Evolutionary conservation across 1,140 invertebrate species (phyloP).

Genomic region (Cherax quadricarinatus): DNA sequence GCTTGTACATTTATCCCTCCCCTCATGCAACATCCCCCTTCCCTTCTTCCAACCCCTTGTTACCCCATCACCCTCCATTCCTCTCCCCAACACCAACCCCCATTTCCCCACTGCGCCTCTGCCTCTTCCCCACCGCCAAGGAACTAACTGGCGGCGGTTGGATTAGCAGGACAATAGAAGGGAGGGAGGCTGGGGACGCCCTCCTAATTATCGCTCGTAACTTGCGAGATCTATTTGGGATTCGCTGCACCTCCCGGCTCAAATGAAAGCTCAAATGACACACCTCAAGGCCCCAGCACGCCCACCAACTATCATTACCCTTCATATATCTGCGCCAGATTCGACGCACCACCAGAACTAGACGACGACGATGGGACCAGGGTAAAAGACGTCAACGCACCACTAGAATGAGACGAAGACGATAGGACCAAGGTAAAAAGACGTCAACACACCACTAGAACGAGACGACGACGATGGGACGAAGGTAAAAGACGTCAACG

Average conservation of each 20-base stretch:
- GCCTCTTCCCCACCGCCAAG: neutral
- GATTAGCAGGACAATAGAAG: neutral
- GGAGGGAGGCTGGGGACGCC: neutral
- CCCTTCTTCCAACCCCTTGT: neutral
- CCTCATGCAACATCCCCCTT: too few relatives aligned
- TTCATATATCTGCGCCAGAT: slow-evolving; percentile 27
- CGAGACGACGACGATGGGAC: too few relatives aligned
- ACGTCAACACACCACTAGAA: too few relatives aligned
- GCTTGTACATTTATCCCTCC: neutral
- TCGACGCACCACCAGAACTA: neutral
- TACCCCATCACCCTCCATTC: neutral
- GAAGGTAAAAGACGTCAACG: too few relatives aligned
- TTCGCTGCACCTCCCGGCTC: slow-evolving; percentile 17
- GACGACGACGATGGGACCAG: too few relatives aligned
- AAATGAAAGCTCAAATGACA: slow-evolving; percentile 26
- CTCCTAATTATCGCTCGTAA: slow-evolving; percentile 26
- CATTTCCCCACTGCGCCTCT: too few relatives aligned
- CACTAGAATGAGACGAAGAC: too few relatives aligned
- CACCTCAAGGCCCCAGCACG: neutral
- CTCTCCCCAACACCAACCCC: too few relatives aligned
- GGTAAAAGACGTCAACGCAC: too few relatives aligned
- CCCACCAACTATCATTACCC: slow-evolving; percentile 2
- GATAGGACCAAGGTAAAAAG: too few relatives aligned
- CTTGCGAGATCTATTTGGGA: slow-evolving; percentile 20
- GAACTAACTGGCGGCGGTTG: neutral